These are phyloP conservation scores for Pavo muticus DNA, from an alignment of 2,113 vertebrate genomes.

Conservation along the genomic window DNA sequence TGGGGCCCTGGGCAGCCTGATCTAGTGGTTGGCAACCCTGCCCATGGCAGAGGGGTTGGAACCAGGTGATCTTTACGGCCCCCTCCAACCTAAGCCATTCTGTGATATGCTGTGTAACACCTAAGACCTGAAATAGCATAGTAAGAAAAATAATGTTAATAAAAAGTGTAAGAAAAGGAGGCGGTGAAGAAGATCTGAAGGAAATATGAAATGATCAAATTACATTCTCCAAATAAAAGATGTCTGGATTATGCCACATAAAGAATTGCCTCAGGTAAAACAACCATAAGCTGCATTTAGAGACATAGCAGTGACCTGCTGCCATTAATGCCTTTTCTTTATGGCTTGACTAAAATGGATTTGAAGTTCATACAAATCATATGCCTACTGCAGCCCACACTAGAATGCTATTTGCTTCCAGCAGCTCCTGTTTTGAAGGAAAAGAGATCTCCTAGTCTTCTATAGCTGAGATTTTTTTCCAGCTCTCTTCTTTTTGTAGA, in stretches of 20 bases:
- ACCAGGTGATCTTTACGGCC: no score
- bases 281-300: neutral
- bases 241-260: neutral
- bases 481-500: neutral
- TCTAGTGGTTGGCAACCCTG: no score
- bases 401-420: neutral
- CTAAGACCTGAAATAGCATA: neutral
- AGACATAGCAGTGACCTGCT: neutral
- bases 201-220: neutral
- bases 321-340: neutral
- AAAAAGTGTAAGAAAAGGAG: neutral
- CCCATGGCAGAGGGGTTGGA: no score
- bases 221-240: neutral
- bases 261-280: neutral
- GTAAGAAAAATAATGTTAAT: neutral
- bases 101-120: neutral
- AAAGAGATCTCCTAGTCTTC: neutral
- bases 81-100: no score
- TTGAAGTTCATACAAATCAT: neutral
- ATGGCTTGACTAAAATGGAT: neutral
- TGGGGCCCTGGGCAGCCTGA: no score
- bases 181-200: neutral
- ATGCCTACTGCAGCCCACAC: neutral
- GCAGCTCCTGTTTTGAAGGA: neutral
- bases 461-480: neutral